A percentile compares a stretch with the other conserved stretches of the same genome.
phyloP scores from a whole-genome alignment of 1,140 invertebrate species.

The Drosophila sp. region DNA sequence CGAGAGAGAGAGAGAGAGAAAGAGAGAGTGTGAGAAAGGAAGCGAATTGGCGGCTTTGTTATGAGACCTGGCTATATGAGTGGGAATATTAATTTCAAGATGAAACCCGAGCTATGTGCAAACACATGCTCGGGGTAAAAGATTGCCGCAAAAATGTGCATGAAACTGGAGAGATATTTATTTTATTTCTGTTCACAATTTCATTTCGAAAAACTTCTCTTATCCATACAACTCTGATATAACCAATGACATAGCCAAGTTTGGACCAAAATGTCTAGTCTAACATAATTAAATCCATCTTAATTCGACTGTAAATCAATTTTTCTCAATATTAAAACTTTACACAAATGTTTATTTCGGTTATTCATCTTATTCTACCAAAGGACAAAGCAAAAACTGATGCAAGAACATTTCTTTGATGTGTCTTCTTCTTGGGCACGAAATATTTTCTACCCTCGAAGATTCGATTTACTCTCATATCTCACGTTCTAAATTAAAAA shows the following conservation, averaged over 20 bases:
- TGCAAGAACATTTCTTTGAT: not conserved
- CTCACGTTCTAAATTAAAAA: too few relatives aligned
- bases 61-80: conserved; percentile 13
- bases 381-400: not conserved
- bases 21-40: not conserved
- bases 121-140: not conserved
- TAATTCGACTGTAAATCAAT: too few relatives aligned
- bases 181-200: not conserved
- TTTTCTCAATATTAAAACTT: too few relatives aligned
- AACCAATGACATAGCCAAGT: too few relatives aligned
- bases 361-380: not conserved
- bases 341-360: not conserved
- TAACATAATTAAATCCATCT: too few relatives aligned
- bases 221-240: not conserved
- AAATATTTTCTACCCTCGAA: not conserved
- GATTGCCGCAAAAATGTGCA: not conserved
- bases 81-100: conserved; percentile 23
- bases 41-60: conserved; percentile 18
- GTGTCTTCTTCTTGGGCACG: not conserved
- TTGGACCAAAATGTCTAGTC: too few relatives aligned
- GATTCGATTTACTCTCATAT: too few relatives aligned
- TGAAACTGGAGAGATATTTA: conserved; percentile 12
- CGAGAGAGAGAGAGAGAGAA: not conserved
- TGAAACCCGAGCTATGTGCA: conserved; percentile 15
- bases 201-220: not conserved